Evolutionary conservation across 2,113 vertebrate species (phyloP), one percentile per base, ranked within the genome.

Genomic region (Campylomormyrus tamandua): DNA sequence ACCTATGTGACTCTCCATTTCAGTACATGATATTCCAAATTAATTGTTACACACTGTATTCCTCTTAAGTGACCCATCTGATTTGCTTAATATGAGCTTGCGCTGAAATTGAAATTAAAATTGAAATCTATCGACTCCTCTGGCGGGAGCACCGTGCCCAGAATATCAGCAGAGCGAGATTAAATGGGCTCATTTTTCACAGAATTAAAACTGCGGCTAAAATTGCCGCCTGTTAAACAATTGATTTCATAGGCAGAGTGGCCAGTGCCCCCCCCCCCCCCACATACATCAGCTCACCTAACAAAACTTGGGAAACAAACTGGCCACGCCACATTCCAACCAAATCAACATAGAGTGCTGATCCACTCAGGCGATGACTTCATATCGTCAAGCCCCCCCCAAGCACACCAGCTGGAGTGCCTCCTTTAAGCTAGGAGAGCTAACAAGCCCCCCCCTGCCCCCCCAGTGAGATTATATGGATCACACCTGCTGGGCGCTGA

Each of bases 41-140:
- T 84, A 50, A 62, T 85, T 90, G 45, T 53, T 35, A 83, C 66
- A 80, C 56, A 89, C 77, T 49, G 53, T 50, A 53, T 89, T 77
- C 90, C 91, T 91, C 90, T 92, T 92, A 92, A 93, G 88, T 90
- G 89, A 89, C 89, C 70, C 90, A 62, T 87, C 91, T 92, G 91
- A 93, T 91, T 93, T 91, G 91, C 90, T 90, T 91, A 91, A 91
- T 91, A 93, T 92, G 92, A 92, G 90, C 91, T 90, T 89, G 89
- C 85, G 90, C 90, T 90, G 89, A 89, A 92, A 90, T 89, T 89
- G 89, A 93, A 93, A 92, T 92, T 92, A 92, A 92, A 91, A 92
- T 90, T 92, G 91, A 92, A 92, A 92, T 93, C 92, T 92, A 93
- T 92, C 90, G 92, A 91, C 92, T 91, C 39, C 89, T 85, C 52